Evolutionary conservation across 2,113 vertebrate species (phyloP), one percentile per base, ranked within the genome.

Genomic region (Isichthys henryi): DNA sequence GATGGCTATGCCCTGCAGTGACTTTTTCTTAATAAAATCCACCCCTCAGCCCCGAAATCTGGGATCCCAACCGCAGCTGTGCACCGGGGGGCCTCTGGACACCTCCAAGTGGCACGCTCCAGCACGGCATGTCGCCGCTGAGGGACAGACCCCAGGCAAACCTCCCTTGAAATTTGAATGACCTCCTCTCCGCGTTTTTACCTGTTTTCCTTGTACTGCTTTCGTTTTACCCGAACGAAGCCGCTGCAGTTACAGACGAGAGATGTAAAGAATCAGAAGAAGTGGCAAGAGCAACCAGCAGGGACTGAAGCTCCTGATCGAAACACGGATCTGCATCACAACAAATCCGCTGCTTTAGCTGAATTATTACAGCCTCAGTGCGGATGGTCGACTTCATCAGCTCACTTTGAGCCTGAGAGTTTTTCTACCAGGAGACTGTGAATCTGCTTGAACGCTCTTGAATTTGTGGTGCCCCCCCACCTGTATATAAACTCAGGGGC

Each of bases 61-160:
- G 39, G 39, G 39, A 39, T 39, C 39, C 39, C 39, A 39, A 52
- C 70, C 89, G 93, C 95, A 95, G 94, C 92, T 95, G 93, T 93
- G 93, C 93, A 91, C 91, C 92, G 92, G 91, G 90, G 92, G 91
- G 88, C 66, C 86, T 3, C 3, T 88, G 93, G 92, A 93, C 92
- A 92, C 92, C 93, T 92, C 95, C 94, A 92, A 88, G 88, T 90
- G 94, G 91, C 56, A 11, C 11, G 0, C 11, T 31, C 31, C 77
- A 56, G 8, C 45, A 74, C 4, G 62, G 23, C 46, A 49, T 8
- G 21, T 84, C 0, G 23, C 82, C 19, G 43, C 21, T 23, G 9
- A 21, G 82, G 17, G 5, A 5, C 5, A 3, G 9, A 21, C 46
- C 19, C 43, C 48, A 27, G 45, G 19, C 48, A 27, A 6, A 15